Conservation (phyloP, 2,113 vertebrate genomes). For the Rhinoderma darwinii region DNA sequence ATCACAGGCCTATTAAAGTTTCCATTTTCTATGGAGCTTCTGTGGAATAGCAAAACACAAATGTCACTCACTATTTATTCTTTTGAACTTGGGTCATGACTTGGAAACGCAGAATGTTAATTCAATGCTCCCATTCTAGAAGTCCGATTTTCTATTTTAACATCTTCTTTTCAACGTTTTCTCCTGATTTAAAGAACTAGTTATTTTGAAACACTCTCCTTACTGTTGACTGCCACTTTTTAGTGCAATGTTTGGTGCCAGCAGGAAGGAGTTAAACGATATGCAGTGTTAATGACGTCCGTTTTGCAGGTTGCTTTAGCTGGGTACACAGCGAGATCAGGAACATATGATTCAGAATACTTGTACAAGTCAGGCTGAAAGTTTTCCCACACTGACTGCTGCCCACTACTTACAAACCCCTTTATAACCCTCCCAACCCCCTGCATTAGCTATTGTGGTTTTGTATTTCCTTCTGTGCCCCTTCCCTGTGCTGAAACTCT, state of each 20-base stretch:
- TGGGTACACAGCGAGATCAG: not conserved
- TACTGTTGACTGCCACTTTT: not conserved
- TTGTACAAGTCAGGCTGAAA: conserved; percentile 23
- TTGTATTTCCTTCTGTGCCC: conserved; percentile 32
- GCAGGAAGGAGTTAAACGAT: conserved; percentile 4
- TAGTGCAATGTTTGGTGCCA: not conserved
- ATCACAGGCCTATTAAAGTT: not conserved
- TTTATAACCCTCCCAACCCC: conserved; percentile 43
- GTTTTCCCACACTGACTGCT: conserved; percentile 53
- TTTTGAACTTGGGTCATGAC: conserved; percentile 30
- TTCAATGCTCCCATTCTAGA: not conserved
- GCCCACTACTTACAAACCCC: conserved; percentile 24
- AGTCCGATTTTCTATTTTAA: not conserved
- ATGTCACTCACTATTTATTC: conserved; percentile 10
- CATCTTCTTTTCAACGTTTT: not conserved
- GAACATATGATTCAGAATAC: conserved; percentile 1
- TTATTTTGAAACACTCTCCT: not conserved
- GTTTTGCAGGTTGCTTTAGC: not conserved
- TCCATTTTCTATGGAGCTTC: not conserved
- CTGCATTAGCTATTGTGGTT: conserved; percentile 41
- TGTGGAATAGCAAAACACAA: not conserved
- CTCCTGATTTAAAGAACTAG: not conserved
- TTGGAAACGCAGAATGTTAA: not conserved
- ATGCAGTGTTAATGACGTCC: conserved; percentile 6
- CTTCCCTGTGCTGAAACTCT: conserved; percentile 51